Base-by-base conservation (phyloP, 2,888 invertebrate genomes). In the Amblyjoppa fuscipennis region DNA sequence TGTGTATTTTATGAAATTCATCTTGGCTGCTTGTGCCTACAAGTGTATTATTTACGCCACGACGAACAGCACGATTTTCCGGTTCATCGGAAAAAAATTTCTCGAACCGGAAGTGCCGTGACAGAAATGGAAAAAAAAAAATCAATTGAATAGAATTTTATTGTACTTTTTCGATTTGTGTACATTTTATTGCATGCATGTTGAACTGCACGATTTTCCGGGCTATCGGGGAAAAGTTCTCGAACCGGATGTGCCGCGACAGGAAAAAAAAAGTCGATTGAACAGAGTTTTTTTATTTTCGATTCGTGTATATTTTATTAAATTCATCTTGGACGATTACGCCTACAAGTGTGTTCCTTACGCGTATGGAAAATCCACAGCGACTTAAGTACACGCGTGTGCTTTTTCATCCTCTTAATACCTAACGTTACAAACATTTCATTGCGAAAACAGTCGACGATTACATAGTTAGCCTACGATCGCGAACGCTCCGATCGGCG, bases 231-330 rank as follows among this genome's bases (percentile, higher is more conserved):
- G 31, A 66, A 45, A 45, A 9, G 1, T 45, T 45, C 11, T 11
- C 25, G 2, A 13, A 53, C 11, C 56, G 51, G 59, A 28, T 70
- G 41, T 45, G 3, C 11, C 41, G 1, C 3, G 2, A 11, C 3
- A 34, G n/a, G 4, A 31, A 51, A 41, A 4, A 41, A 61, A 61
- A 71, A 11, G 53, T 20, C n/a, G 7, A 53, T 53, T 53, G 2
- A 20, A n/a, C 20, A 53, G 9, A 68, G 31, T 13, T 34, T 61
- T 78, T 75, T 45, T 25, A 25, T 66, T 71, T 6, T 78, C 66
- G 59, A 70, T 75, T 77, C 66, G 53, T 68, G 73, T 56, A 77
- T 78, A 82, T 85, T 86, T 84, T 88, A 87, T 88, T 88, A 85
- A 85, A 88, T 87, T 81, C 59, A 64, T 64, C 70, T 84, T 53